Evolutionary conservation across 2,888 invertebrate genomes (phyloP).

Genomic region (Pachydiplax longipennis): DNA sequence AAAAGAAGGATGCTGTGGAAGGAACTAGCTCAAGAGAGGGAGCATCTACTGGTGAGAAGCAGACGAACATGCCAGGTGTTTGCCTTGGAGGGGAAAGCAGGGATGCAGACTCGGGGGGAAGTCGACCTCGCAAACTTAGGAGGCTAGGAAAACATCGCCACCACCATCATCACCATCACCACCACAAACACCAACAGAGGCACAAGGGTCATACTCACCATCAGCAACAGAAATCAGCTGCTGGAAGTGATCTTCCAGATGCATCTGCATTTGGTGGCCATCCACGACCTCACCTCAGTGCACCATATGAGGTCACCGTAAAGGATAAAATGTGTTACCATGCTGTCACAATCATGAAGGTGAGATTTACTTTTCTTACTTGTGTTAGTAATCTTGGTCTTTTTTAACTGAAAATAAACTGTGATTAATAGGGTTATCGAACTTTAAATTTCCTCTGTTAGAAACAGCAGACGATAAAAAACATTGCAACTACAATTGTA

Average conservation of each 20-base stretch:
- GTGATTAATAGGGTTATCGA: too few relatives aligned
- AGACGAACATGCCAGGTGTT: not conserved
- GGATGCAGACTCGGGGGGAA: not conserved
- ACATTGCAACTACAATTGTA: too few relatives aligned
- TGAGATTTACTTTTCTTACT: constrained; percentile 53
- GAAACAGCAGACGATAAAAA: too few relatives aligned
- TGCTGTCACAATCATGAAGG: constrained; percentile 95
- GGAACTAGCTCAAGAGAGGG: constrained; percentile 67
- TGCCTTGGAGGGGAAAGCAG: not conserved
- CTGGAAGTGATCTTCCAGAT: constrained; percentile 59
- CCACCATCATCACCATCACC: constrained; percentile 27
- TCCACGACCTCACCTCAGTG: constrained; percentile 71
- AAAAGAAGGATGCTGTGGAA: constrained; percentile 70
- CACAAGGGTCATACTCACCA: not conserved
- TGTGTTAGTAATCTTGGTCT: too few relatives aligned
- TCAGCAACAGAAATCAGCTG: not conserved
- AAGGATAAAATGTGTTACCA: constrained; percentile 93
- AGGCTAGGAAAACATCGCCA: not conserved
- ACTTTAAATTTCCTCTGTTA: too few relatives aligned
- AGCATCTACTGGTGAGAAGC: constrained; percentile 57
- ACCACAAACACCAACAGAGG: constrained; percentile 26
- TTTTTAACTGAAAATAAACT: too few relatives aligned
- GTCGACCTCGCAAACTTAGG: not conserved
- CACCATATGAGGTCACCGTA: constrained; percentile 83
- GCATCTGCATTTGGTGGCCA: constrained; percentile 69